phyloP scores from a whole-genome alignment of 2,888 invertebrate genomes.

The Acholoe squamosa region DNA sequence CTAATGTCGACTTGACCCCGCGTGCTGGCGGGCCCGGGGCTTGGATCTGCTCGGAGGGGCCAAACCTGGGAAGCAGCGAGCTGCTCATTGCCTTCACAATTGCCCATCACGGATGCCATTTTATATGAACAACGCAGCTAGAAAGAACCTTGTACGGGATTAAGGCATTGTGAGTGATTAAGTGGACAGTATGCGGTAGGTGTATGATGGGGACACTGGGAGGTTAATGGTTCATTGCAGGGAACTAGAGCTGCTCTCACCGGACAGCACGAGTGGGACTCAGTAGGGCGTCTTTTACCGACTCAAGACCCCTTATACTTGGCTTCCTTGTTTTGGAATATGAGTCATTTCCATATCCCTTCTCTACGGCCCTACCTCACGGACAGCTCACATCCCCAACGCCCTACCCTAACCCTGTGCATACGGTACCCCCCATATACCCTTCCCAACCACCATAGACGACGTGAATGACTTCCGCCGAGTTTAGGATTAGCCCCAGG shows the following conservation, averaged over 20 bases:
- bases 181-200: too few species aligned
- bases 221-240: too few species aligned
- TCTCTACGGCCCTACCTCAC: conserved; percentile 1
- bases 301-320: too few species aligned
- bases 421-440: not conserved
- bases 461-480: not conserved
- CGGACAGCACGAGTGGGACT: too few species aligned
- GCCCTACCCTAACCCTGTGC: not conserved
- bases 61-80: not conserved
- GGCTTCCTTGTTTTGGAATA: too few species aligned
- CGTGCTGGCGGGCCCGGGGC: not conserved
- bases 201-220: too few species aligned
- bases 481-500: not conserved
- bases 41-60: not conserved
- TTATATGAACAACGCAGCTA: too few species aligned
- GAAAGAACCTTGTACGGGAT: too few species aligned
- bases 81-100: conserved; percentile 3
- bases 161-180: too few species aligned
- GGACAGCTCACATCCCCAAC: not conserved
- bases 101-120: not conserved
- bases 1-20: conserved; percentile 1
- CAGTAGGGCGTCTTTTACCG: too few species aligned
- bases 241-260: too few species aligned
- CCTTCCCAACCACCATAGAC: not conserved
- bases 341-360: too few species aligned